Conservation (phyloP, 1,140 invertebrate species). For the Drosophila nannoptera region DNA sequence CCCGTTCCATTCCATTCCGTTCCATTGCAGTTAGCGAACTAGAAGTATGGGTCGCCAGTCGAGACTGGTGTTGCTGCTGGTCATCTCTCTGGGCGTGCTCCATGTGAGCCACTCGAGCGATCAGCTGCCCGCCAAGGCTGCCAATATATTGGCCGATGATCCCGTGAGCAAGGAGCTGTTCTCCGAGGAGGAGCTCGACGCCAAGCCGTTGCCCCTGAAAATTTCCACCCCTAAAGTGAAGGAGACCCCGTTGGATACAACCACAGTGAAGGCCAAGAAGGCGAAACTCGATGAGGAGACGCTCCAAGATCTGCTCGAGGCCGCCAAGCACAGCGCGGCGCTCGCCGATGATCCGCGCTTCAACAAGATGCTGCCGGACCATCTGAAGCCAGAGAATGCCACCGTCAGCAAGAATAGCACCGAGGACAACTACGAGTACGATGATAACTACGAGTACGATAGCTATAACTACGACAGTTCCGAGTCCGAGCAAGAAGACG, state of each 20-base stretch:
- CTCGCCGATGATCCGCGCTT: conserved; percentile 73
- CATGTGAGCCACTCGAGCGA: conserved; percentile 52
- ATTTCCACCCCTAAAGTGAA: conserved; percentile 69
- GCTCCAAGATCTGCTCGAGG: conserved; percentile 65
- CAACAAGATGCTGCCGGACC: conserved; percentile 69
- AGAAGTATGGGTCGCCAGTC: conserved; percentile 69
- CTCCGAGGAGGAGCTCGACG: conserved; percentile 45
- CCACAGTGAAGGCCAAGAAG: conserved; percentile 37
- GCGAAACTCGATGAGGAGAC: conserved; percentile 54
- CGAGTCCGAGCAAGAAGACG: conserved; percentile 28
- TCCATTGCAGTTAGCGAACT: conserved; percentile 47
- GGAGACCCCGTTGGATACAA: conserved; percentile 23
- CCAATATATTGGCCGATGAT: conserved; percentile 43
- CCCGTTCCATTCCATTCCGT: conserved; percentile 15
- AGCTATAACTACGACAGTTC: conserved; percentile 41
- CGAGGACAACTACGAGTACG: conserved; percentile 56
- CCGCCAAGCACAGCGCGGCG: conserved; percentile 65
- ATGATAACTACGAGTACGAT: conserved; percentile 46
- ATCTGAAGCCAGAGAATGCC: conserved; percentile 43
- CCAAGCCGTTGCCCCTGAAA: conserved; percentile 29
- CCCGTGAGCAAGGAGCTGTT: conserved; percentile 50
- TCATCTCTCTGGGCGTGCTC: conserved; percentile 53
- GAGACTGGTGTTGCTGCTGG: conserved; percentile 73
- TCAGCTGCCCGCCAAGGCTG: conserved; percentile 7
- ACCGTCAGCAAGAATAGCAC: conserved; percentile 50